Percentiles rank a stretch among this genome's conserved stretches.
Conservation (phyloP, 2,797 vertebrate species). For the Anguilla megastoma region DNA sequence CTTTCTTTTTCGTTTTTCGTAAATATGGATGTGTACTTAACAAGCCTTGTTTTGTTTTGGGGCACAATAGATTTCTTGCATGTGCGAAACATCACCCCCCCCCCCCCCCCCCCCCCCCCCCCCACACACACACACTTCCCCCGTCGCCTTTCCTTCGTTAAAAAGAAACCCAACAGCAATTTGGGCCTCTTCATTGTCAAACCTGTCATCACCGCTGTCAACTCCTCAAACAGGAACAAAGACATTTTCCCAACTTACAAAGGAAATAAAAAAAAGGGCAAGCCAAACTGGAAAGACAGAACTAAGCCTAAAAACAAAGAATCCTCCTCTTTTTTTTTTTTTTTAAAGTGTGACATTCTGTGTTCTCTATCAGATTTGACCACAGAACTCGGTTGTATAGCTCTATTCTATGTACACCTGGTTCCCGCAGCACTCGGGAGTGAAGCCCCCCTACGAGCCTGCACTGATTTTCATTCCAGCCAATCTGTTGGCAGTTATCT, state of each 20-base stretch:
- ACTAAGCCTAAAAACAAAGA: constrained; percentile 48
- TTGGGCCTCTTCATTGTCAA: constrained; percentile 70
- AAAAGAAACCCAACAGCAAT: constrained; percentile 46
- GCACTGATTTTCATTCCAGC: constrained; percentile 53
- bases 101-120: constrained; percentile 48
- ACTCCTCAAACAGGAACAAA: constrained; percentile 74
- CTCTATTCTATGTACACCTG: constrained; percentile 74
- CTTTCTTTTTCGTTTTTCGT: neutral
- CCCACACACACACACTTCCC: constrained; percentile 26
- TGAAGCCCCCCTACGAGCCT: constrained; percentile 54
- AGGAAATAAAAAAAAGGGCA: constrained; percentile 68
- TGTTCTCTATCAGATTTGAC: constrained; percentile 57
- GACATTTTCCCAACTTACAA: constrained; percentile 72
- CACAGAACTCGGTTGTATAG: constrained; percentile 59
- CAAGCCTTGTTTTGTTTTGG: constrained; percentile 30
- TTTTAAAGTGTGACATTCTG: neutral
- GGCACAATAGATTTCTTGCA: constrained; percentile 42
- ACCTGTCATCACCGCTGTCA: constrained; percentile 77
- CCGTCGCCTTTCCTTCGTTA: constrained; percentile 62
- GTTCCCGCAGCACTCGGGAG: constrained; percentile 66
- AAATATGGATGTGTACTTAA: constrained; percentile 30
- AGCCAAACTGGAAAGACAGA: constrained; percentile 54
- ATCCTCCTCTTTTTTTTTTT: constrained; percentile 26
- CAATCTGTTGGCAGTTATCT: constrained; percentile 64
- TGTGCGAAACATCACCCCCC: constrained; percentile 52